Evolutionary conservation across 2,113 vertebrate species (phyloP).

Genomic region (Saguinus midas): DNA sequence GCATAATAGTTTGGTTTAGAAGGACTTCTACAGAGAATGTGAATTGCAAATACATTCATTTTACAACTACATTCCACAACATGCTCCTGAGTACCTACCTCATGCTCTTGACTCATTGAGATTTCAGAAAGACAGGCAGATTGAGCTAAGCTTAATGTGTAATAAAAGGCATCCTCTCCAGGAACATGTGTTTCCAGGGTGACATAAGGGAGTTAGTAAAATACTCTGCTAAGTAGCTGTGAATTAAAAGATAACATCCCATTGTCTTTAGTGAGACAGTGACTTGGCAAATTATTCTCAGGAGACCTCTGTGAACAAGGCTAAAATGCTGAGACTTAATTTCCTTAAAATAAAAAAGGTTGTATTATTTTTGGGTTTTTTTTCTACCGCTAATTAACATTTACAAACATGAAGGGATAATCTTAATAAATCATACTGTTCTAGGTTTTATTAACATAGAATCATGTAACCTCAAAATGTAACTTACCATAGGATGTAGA

Average conservation of each 20-base stretch:
- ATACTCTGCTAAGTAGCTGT: neutral
- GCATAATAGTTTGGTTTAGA: neutral
- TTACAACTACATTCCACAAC: neutral
- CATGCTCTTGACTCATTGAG: neutral
- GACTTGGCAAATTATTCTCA: neutral
- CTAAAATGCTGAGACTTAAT: neutral
- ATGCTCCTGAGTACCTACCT: neutral
- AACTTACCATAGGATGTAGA: neutral
- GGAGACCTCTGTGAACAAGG: neutral
- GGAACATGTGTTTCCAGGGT: neutral
- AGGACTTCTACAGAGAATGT: neutral
- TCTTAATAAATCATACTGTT: neutral
- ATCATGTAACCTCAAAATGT: neutral
- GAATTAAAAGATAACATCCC: neutral
- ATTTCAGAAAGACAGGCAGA: neutral
- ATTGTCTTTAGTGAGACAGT: neutral
- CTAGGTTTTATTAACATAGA: neutral
- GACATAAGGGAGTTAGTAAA: neutral
- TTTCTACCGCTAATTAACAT: neutral
- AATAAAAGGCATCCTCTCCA: neutral
- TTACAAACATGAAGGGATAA: neutral
- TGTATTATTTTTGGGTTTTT: neutral
- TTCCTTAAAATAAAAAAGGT: neutral
- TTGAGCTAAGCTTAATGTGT: neutral
- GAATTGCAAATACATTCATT: neutral